Evolutionary conservation across 30 jellyfish, hydroid and myxozoan species (phyloP), one percentile per base, ranked within the genome.

Genomic region (Pelagia noctiluca): DNA sequence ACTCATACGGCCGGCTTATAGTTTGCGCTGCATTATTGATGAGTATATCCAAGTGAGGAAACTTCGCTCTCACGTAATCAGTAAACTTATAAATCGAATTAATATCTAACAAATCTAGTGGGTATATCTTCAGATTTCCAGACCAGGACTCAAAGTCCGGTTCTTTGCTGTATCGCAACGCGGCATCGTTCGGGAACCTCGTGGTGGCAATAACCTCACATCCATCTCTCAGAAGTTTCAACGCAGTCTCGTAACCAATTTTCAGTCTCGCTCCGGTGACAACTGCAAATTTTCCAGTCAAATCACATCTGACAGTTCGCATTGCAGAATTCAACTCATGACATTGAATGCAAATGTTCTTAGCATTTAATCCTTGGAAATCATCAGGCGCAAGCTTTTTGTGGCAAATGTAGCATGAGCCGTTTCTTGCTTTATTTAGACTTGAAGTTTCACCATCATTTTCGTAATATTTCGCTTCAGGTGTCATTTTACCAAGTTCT

Each of bases 1-100:
- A 82, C 2, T 71, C 46, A 2, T 30, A 47, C 1, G 92, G 92
- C 1, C 92, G 70, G 67, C 92, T 63, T 30, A 82, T 82, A 2
- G 92, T 82, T 61, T 82, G 92, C 5, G 92, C 86, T 38, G 92
- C 92, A 35, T 82, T 82, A 57, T 82, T 82, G 36, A 82, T 61
- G 29, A 82, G 82, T 33, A 82, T 82, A 19, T 82, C 92, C 68
- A 82, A 65, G 60, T 67, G 66, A 10, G 92, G 92, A 11, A 82
- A 11, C 33, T 19, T 49, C 1, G 35, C 21, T 10, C 70, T 33
- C 42, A 70, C 49, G 37, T 72, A 82, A 21, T 38, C 68, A n/a
- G 70, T 54, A 18, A 82, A 82, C 12, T 31, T 25, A 7, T 67
- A 71, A 10, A 68, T 66, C 2, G 92, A 67, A 1, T 18, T 8